A percentile compares a stretch with the other conserved stretches of the same genome.
Conservation (phyloP, 2,113 vertebrate species). For the Mystacornis crossleyi region DNA sequence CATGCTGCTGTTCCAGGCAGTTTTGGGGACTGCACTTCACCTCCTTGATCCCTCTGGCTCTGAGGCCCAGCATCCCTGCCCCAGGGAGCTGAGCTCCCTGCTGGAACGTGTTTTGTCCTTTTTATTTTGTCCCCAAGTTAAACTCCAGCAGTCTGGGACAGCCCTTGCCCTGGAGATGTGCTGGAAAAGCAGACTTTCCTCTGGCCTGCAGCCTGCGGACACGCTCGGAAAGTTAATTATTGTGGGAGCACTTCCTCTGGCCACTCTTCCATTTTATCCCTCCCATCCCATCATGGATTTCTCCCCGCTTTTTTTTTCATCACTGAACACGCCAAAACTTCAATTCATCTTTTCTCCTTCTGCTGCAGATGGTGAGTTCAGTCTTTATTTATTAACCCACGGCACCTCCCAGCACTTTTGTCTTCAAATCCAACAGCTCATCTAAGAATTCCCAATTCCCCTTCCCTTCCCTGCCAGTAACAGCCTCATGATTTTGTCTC, state of each 20-base stretch:
- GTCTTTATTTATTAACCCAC: not conserved
- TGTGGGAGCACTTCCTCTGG: not conserved
- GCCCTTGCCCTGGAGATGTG: not conserved
- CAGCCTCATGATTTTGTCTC: not conserved
- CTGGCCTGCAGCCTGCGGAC: not conserved
- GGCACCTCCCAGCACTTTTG: not conserved
- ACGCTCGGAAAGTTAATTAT: not conserved
- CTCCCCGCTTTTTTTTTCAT: not conserved
- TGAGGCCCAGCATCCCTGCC: not conserved
- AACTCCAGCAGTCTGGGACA: not conserved
- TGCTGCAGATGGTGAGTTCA: not conserved
- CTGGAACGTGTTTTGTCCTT: accelerated
- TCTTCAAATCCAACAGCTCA: not conserved
- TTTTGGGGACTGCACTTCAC: not conserved
- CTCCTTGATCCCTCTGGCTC: accelerated
- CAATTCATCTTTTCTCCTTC: not conserved
- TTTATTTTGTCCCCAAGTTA: not conserved
- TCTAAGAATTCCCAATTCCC: not conserved
- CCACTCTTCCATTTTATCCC: not conserved
- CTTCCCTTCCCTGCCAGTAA: not conserved
- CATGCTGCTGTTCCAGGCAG: accelerated
- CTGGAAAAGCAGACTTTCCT: not conserved
- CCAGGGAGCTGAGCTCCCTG: accelerated
- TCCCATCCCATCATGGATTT: not conserved
- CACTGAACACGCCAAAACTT: not conserved